Evolutionary conservation across 2,888 invertebrate species (phyloP), one percentile per base, ranked within the genome.

Genomic region (Drosophila atripex): DNA sequence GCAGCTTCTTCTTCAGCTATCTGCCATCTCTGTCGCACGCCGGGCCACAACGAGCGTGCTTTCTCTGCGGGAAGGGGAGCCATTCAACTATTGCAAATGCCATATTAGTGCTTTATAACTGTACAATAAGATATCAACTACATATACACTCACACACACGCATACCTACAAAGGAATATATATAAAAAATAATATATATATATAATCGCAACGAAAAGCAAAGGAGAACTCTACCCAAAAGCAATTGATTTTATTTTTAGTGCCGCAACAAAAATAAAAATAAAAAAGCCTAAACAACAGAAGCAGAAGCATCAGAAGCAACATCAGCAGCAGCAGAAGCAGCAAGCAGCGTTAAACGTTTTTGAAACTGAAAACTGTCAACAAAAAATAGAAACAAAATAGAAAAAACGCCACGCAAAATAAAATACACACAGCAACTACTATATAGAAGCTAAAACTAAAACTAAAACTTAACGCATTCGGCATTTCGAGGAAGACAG

Each of bases 211-310:
- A 47, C 45, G 56, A 58, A 71, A 47, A 49, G 41, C 30, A 46
- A 68, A 60, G 50, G 43, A 50, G 70, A 61, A 57, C 57, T 69
- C 69, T 68, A 60, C 32, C 43, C 56, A 73, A 76, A 79, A 74
- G 88, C 87, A 80, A 80, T 87, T 86, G 87, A 88, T 84, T 80
- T 80, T 88, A 87, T 88, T 86, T 84, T 76, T 84, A 88, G 86
- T 86, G 80, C 64, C 63, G 74, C 70, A 69, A 47, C 65, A 73
- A 75, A 60, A 57, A 58, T 43, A 55, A 63, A 43, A 43, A 43
- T 43, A 66, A 55, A 60, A 63, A 63, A 54, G 53, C 64, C 53
- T 58, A 60, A 57, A 41, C 65, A 57, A 54, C 47, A 50, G 14
- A 23, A 55, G 50, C 57, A 70, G 60, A 64, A 73, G 68, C 76